Evolutionary conservation across 1,140 invertebrate species (phyloP), one percentile per base, ranked within the genome.

Genomic region (Antheraea pernyi): DNA sequence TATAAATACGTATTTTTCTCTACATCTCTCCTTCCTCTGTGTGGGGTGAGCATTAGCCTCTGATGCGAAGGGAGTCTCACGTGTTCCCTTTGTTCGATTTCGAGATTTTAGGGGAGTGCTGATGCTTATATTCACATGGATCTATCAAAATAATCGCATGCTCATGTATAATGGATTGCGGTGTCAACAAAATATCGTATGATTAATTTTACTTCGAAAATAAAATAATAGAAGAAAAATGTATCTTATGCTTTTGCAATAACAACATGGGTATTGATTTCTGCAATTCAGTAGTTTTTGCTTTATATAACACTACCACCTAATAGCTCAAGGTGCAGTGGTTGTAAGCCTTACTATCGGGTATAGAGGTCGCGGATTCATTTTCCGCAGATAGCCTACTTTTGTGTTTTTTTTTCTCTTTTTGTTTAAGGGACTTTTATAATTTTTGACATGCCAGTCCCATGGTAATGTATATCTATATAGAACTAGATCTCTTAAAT

Each of bases 1-100:
- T 92, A 92, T 92, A 92, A 92, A 92, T 92, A 92, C 88, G 88
- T 80, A 92, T 92, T 92, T 92, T 92, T 92, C 90, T 91, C 85
- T 89, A 83, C 88, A 89, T 91, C 88, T 91, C 22, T 42, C 85
- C 88, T 89, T 89, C 82, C 83, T 86, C 80, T 76, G 80, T 83
- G 81, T 92, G 83, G 90, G 90, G 88, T 88, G 88, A 85, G 84
- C 83, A 87, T 89, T 90, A 89, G 87, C 84, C 84, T 84, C 81
- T 78, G 78, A 77, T 80, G 74, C 81, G 79, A 81, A 89, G 87
- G 85, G 87, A 88, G 87, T 79, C 84, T 88, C 83, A 85, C 84
- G 84, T 88, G 86, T 89, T 88, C 83, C 83, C 80, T 87, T 92
- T 92, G 90, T 92, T 92, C 87, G 89, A 77, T 85, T 84, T 84